Evolutionary conservation across 2,888 invertebrate species (phyloP).

Genomic region (Ametastegia equiseti): DNA sequence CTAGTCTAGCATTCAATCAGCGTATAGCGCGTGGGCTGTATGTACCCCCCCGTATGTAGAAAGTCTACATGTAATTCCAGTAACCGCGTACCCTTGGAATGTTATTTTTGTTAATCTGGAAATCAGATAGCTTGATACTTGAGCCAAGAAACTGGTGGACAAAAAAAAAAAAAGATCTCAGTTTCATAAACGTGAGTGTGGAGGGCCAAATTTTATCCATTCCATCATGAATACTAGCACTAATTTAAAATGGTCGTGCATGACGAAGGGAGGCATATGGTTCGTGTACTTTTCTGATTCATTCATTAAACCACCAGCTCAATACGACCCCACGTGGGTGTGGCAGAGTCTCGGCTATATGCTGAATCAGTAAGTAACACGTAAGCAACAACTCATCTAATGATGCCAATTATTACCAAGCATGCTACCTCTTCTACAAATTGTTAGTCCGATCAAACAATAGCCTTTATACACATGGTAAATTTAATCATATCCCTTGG

Average conservation of each 20-base stretch:
- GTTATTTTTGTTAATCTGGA: constrained; percentile 13
- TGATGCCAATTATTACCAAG: constrained; percentile 15
- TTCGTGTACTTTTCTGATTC: constrained; percentile 6
- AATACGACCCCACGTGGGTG: constrained; percentile 29
- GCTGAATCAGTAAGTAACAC: constrained; percentile 25
- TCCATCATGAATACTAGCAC: neutral
- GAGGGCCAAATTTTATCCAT: neutral
- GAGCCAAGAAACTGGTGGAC: neutral
- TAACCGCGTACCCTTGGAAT: neutral
- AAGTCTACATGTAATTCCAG: constrained; percentile 15
- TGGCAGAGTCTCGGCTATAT: neutral
- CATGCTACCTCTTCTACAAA: neutral
- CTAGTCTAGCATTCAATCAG: constrained; percentile 37
- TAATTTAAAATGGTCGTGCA: neutral
- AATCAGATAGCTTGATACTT: neutral
- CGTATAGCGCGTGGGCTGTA: constrained; percentile 37
- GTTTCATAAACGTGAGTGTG: neutral
- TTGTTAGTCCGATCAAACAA: neutral
- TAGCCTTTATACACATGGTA: neutral
- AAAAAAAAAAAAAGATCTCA: neutral
- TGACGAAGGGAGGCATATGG: neutral
- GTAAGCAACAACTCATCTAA: constrained; percentile 19
- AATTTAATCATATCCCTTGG: neutral
- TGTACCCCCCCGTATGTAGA: constrained; percentile 5
- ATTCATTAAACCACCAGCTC: constrained; percentile 14